Evolutionary conservation across 2,888 invertebrate genomes (phyloP).

Genomic region (Lampropteryx suffumata): DNA sequence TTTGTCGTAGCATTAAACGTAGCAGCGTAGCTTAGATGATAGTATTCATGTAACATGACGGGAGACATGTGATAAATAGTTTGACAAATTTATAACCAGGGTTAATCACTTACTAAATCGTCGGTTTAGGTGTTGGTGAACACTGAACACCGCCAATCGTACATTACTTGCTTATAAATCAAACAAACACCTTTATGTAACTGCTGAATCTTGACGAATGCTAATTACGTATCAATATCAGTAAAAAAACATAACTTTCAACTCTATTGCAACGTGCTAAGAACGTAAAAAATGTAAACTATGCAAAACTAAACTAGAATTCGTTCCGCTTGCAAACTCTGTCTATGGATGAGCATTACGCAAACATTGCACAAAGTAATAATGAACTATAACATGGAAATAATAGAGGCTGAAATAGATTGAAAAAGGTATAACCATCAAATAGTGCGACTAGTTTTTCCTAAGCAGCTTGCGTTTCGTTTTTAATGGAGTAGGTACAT

Average conservation of each 20-base stretch:
- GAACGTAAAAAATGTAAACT: constrained; percentile 17
- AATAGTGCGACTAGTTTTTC: constrained; percentile 23
- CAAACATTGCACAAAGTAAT: constrained; percentile 34
- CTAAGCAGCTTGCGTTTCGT: too few relatives aligned
- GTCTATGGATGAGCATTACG: constrained; percentile 46
- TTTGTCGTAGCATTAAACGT: too few relatives aligned
- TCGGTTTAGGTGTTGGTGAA: too few relatives aligned
- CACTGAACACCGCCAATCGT: too few relatives aligned
- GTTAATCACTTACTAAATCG: too few relatives aligned
- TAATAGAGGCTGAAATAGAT: constrained; percentile 2
- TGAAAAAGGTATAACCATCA: constrained; percentile 3
- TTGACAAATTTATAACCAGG: too few relatives aligned
- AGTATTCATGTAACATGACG: too few relatives aligned
- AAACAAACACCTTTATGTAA: constrained; percentile 26
- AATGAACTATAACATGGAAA: constrained; percentile 21
- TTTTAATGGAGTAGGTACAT: too few relatives aligned
- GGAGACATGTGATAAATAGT: too few relatives aligned
- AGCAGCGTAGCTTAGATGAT: too few relatives aligned
- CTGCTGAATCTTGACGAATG: constrained; percentile 21
- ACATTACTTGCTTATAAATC: constrained; percentile 20
- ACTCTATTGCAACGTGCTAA: constrained; percentile 23
- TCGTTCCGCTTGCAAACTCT: constrained; percentile 47
- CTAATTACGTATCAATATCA: constrained; percentile 26
- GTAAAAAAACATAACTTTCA: constrained; percentile 17
- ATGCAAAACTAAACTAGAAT: constrained; percentile 23